A percentile compares a stretch with the other conserved stretches of the same genome.
These are phyloP conservation scores for Pipistrellus nathusii DNA, from an alignment of 2,797 vertebrate genomes.

Conservation along the genomic window DNA sequence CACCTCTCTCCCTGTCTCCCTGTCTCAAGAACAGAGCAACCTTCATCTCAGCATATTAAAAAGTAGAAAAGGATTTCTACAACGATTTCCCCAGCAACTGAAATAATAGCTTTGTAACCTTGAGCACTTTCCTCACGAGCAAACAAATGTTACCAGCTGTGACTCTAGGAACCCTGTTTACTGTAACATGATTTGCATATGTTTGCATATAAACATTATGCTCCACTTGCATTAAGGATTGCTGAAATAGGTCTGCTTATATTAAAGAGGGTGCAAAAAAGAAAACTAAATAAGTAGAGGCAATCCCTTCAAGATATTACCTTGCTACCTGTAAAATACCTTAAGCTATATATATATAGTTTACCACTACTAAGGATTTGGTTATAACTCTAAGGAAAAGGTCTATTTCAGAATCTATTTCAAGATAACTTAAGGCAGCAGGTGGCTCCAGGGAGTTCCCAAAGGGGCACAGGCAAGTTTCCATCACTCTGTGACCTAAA, in stretches of 20 bases:
- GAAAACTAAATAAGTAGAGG: not conserved
- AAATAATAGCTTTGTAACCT: slow-evolving; percentile 51
- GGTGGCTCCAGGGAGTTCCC: slow-evolving; percentile 17
- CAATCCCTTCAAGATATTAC: slow-evolving; percentile 55
- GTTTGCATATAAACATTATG: slow-evolving; percentile 54
- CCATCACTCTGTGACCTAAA: slow-evolving; percentile 46
- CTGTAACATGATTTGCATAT: slow-evolving; percentile 46
- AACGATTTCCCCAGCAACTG: slow-evolving; percentile 34
- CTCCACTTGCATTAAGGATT: slow-evolving; percentile 19
- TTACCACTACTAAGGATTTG: slow-evolving; percentile 63
- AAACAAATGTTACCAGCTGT: slow-evolving; percentile 36
- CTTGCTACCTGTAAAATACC: slow-evolving; percentile 61
- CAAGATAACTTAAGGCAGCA: slow-evolving; percentile 42
- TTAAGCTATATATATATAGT: slow-evolving; percentile 56
- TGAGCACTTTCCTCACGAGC: slow-evolving; percentile 43
- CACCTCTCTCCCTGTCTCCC: slow-evolving; percentile 49
- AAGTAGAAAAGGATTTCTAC: slow-evolving; percentile 55
- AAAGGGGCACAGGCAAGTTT: slow-evolving; percentile 9
- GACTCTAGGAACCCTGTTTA: slow-evolving; percentile 30
- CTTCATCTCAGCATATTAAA: slow-evolving; percentile 57
- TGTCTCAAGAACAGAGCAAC: slow-evolving; percentile 41
- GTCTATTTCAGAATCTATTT: slow-evolving; percentile 73
- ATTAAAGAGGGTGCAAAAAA: slow-evolving; percentile 4
- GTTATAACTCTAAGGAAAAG: slow-evolving; percentile 69
- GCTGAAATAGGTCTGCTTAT: slow-evolving; percentile 54